phyloP scores from a whole-genome alignment of 2,113 vertebrate species.

The Synodontis membranacea region DNA sequence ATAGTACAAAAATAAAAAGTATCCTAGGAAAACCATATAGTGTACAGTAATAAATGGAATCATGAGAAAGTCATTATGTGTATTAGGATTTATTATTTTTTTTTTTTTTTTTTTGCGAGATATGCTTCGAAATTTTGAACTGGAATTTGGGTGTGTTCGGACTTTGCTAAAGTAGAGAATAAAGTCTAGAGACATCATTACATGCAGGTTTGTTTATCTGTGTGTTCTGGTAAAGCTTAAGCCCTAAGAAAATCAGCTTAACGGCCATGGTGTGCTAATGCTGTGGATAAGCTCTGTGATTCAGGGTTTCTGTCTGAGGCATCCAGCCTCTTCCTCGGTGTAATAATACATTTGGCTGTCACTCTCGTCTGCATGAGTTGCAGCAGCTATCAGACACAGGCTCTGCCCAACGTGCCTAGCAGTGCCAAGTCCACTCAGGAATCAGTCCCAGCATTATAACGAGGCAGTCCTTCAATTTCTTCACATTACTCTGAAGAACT shows the following conservation, averaged over 20 bases:
- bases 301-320: constrained; percentile 29
- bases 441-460: background rate
- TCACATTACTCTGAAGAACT: background rate
- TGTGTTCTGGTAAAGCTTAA: constrained; percentile 13
- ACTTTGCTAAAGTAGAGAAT: background rate
- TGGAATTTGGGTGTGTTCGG: background rate
- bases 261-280: constrained; percentile 10
- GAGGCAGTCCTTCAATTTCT: background rate
- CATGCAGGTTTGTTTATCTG: background rate
- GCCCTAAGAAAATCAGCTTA: constrained; percentile 31
- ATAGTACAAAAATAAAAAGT: too few relatives aligned
- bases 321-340: constrained; percentile 10
- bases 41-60: background rate
- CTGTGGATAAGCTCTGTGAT: constrained; percentile 4
- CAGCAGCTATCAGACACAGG: constrained; percentile 20
- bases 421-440: constrained; percentile 8
- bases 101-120: too few relatives aligned
- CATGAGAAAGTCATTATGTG: too few relatives aligned
- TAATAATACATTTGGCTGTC: constrained; percentile 39
- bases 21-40: background rate
- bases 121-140: too few relatives aligned
- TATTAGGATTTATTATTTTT: too few relatives aligned
- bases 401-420: background rate
- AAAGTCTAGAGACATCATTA: background rate
- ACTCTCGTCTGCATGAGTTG: constrained; percentile 20